Percentiles rank a stretch among this genome's conserved stretches.
Conservation (phyloP, 1,140 invertebrate species). For the Alviniconcha marisindica region DNA sequence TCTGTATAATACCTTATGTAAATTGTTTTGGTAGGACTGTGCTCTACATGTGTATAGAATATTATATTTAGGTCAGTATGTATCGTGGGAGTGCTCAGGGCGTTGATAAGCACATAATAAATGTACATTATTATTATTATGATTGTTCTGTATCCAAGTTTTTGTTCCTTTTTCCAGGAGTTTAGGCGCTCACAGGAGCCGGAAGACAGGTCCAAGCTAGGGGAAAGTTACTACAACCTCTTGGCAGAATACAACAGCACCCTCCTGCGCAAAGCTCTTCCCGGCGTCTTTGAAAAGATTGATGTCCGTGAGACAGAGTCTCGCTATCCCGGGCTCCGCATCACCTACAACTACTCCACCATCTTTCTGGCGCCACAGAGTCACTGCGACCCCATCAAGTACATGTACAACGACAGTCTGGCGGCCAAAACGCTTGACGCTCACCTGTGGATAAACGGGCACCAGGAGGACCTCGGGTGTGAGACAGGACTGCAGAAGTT, state of each 20-base stretch:
- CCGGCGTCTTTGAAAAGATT: conserved; percentile 69
- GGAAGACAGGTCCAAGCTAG: conserved; percentile 60
- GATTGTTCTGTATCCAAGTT: no score
- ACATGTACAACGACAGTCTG: conserved; percentile 76
- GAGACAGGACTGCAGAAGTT: conserved; percentile 66
- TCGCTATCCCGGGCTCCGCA: conserved; percentile 69
- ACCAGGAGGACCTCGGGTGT: conserved; percentile 70
- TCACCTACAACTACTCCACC: conserved; percentile 73
- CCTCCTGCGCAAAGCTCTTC: conserved; percentile 61
- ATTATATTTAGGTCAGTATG: no score
- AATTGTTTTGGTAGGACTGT: no score
- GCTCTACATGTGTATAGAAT: no score
- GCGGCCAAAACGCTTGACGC: conserved; percentile 75
- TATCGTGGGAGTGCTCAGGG: no score
- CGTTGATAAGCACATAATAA: no score
- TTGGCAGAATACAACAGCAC: conserved; percentile 74
- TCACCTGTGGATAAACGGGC: conserved; percentile 75
- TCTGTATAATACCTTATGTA: no score
- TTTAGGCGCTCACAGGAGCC: conserved; percentile 76
- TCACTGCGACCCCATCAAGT: conserved; percentile 76
- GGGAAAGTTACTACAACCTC: conserved; percentile 75
- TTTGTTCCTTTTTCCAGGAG: conserved; percentile 60
- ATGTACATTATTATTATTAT: no score
- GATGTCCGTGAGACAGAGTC: conserved; percentile 72
- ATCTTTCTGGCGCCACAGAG: conserved; percentile 74